phyloP scores from a whole-genome alignment of 2,797 vertebrate species.

The Anguilla megastoma region DNA sequence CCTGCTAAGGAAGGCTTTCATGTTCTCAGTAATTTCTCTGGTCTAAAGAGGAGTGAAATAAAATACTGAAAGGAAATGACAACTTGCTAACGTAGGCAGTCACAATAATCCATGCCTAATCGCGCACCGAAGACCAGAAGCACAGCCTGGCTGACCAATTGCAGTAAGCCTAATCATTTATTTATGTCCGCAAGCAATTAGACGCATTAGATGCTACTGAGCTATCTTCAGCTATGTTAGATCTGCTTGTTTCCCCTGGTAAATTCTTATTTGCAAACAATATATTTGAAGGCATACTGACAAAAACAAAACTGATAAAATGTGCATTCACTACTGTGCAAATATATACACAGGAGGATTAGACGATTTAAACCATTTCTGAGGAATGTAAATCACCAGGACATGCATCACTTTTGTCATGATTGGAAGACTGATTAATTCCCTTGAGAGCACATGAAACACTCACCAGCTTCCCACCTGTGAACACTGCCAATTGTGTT shows the following conservation, averaged over 20 bases:
- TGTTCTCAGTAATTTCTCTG: background rate
- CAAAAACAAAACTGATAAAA: background rate
- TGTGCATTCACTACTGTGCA: background rate
- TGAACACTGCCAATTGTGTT: too few species aligned
- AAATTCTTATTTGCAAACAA: background rate
- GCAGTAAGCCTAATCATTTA: background rate
- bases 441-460: background rate
- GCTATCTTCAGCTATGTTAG: background rate
- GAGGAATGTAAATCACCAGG: background rate
- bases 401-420: background rate
- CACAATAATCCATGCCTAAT: conserved; percentile 7
- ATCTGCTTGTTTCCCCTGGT: background rate
- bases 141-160: background rate
- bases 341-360: background rate
- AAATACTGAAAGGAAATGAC: background rate
- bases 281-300: background rate
- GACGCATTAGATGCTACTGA: background rate
- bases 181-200: background rate
- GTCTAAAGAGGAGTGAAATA: background rate
- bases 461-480: background rate
- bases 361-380: background rate
- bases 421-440: background rate
- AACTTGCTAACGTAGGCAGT: background rate
- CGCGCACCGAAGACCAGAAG: background rate
- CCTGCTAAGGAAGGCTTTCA: background rate